Evolutionary conservation across 2,888 invertebrate species (phyloP), one percentile per base, ranked within the genome.

Genomic region (Pandemis heparana): DNA sequence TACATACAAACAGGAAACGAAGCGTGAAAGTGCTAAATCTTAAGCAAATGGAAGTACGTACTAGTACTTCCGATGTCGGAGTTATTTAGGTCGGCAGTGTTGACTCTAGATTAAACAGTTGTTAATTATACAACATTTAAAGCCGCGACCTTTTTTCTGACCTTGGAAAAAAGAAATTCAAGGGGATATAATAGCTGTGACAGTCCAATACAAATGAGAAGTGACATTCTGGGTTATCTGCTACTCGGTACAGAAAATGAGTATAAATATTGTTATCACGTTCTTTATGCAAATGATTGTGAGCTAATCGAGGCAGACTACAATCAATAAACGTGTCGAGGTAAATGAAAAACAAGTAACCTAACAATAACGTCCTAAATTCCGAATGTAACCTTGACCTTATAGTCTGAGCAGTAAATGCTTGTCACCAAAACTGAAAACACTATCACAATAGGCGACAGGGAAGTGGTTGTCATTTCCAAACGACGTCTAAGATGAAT

Each of bases 71-170:
- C 74, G 60, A 46, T 23, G 63, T 60, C 12, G 63, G 48, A 61
- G 65, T 59, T 74, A 74, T 74, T 70, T 53, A 65, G 74, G 74
- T 74, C 70, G 65, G 38, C 60, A 18, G 61, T 41, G 69, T 74
- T 74, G 61, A 72, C 38, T 59, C 64, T 32, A 69, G 16, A 48
- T 56, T 69, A 74, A 74, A 51, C 69, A 65, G 60, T 51, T 51
- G 59, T 73, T 68, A 73, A 74, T 74, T 74, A 60, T 51, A 73
- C 63, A 60, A 69, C 48, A 64, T 74, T 74, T 61, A 65, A 74
- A 70, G 60, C 69, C 18, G 59, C 51, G 8, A 61, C 74, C 64
- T 69, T 70, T 72, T 73, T 65, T 65, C 39, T 51, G 12, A 70
- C 74, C 69, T 70, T 74, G 64, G 65, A 38, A 53, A 71, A 18